Percentiles rank a stretch among this genome's conserved stretches.
phyloP scores from a whole-genome alignment of 2,113 vertebrate genomes.

The Halcyon senegalensis region DNA sequence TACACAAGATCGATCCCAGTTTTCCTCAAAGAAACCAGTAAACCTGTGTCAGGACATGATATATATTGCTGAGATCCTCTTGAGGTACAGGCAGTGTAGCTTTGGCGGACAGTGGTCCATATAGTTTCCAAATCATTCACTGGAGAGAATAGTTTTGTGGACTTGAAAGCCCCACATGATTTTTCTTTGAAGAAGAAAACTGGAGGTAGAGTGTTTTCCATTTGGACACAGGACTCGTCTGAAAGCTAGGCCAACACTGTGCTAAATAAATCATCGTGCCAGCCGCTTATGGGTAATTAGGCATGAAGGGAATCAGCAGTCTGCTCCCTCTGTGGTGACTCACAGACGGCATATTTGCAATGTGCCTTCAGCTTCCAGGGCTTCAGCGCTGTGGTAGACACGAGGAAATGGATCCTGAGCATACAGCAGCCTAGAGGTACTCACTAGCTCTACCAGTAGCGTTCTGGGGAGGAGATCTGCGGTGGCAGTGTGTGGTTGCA shows the following conservation, averaged over 20 bases:
- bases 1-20: background rate
- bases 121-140: background rate
- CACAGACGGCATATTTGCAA: constrained; percentile 35
- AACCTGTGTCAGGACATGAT: background rate
- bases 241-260: constrained; percentile 61
- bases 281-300: constrained; percentile 72
- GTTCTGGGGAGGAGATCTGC: background rate
- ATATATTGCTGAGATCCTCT: background rate
- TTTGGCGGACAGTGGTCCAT: background rate
- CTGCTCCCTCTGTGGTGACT: constrained; percentile 50
- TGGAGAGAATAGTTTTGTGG: background rate
- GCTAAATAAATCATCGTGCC: constrained; percentile 71
- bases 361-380: constrained; percentile 50
- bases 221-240: constrained; percentile 63
- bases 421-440: constrained; percentile 12
- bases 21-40: background rate
- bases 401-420: constrained; percentile 26
- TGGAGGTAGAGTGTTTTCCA: constrained; percentile 41
- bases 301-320: constrained; percentile 72
- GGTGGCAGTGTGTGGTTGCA: fast-evolving
- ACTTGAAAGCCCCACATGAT: constrained; percentile 13
- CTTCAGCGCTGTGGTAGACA: background rate
- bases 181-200: constrained; percentile 8
- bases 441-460: background rate
- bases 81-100: background rate